Percentiles rank a stretch among this genome's conserved stretches.
Conservation (phyloP, 2,797 vertebrate genomes). For the Hyperoplus lanceolatus region DNA sequence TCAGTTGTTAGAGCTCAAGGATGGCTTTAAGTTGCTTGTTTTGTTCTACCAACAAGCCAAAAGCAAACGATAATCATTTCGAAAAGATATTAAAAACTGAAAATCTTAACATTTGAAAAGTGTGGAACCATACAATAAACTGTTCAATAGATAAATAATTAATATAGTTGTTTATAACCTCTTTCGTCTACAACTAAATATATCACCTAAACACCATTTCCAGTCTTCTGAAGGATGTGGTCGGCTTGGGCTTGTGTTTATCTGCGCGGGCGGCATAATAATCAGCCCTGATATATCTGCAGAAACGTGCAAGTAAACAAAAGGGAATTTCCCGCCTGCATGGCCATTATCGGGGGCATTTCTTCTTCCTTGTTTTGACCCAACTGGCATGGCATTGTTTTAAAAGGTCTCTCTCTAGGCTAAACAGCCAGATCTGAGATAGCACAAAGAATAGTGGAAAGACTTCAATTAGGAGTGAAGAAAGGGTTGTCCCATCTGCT, state of each 20-base stretch:
- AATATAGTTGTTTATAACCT: background rate
- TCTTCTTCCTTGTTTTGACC: slow-evolving; percentile 66
- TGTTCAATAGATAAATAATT: background rate
- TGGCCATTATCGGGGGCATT: slow-evolving; percentile 37
- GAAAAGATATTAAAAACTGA: no score
- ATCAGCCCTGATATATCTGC: slow-evolving; percentile 48
- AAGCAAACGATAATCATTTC: background rate
- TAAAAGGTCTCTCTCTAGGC: slow-evolving; percentile 36
- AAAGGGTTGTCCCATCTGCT: background rate
- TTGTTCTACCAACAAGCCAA: background rate
- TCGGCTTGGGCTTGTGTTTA: slow-evolving; percentile 18
- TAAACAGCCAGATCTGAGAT: slow-evolving; percentile 40
- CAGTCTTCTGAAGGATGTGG: background rate
- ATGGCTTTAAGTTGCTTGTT: background rate
- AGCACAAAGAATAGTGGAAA: slow-evolving; percentile 32
- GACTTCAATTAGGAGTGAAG: slow-evolving; percentile 6
- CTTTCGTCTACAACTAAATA: no score
- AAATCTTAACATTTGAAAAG: background rate
- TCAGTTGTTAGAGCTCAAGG: no score
- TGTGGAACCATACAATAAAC: background rate
- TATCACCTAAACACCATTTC: background rate
- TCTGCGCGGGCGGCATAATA: slow-evolving; percentile 11
- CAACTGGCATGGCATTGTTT: slow-evolving; percentile 56
- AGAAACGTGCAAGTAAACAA: slow-evolving; percentile 65
- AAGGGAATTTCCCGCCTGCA: slow-evolving; percentile 60